Conservation (phyloP, 1,140 invertebrate genomes). For the Brachionus plicatilis region DNA sequence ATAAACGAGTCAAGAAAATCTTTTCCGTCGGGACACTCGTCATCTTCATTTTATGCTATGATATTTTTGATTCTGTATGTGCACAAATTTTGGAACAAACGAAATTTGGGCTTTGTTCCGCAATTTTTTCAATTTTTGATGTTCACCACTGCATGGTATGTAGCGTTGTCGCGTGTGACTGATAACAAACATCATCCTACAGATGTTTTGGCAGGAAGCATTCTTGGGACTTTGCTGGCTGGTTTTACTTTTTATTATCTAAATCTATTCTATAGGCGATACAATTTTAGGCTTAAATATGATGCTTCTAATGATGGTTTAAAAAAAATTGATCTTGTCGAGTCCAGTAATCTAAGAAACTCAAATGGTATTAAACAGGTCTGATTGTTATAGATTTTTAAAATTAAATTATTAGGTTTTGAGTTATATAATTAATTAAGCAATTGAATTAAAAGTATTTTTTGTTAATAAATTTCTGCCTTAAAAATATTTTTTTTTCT, state of each 20-base stretch:
- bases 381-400: background rate
- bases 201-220: slow-evolving; percentile 64
- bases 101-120: background rate
- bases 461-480: too few relatives aligned
- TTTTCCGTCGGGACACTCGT: slow-evolving; percentile 62
- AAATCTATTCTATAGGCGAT: slow-evolving; percentile 27
- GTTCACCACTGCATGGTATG: background rate
- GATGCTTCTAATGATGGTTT: background rate
- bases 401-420: too few relatives aligned
- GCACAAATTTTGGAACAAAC: slow-evolving; percentile 3
- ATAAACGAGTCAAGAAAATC: slow-evolving; percentile 55
- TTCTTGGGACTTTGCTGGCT: slow-evolving; percentile 61
- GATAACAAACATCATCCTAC: slow-evolving; percentile 92
- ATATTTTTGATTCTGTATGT: slow-evolving; percentile 25
- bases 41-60: slow-evolving; percentile 50
- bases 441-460: too few relatives aligned
- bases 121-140: slow-evolving; percentile 6
- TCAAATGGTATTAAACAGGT: background rate
- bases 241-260: slow-evolving; percentile 43
- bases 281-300: slow-evolving; percentile 25
- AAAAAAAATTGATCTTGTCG: background rate
- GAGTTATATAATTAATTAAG: too few relatives aligned
- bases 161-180: slow-evolving; percentile 67
- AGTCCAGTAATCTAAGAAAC: background rate
- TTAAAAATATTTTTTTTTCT: too few relatives aligned